Percentiles rank a stretch among this genome's conserved stretches.
These are phyloP conservation scores for Rhynchotus rufescens DNA, from an alignment of 2,797 vertebrate genomes.

Conservation along the genomic window DNA sequence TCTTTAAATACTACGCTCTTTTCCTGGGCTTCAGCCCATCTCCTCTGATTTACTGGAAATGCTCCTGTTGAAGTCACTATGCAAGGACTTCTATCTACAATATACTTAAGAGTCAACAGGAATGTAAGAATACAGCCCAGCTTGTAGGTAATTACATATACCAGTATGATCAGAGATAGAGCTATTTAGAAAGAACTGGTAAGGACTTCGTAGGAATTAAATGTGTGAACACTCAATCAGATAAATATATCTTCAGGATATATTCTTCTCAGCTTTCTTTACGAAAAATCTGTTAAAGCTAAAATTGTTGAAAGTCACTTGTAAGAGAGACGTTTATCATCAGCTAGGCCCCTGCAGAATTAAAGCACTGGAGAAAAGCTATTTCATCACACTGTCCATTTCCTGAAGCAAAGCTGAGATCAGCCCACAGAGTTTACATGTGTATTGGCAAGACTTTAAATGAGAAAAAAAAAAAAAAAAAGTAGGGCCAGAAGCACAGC, in stretches of 20 bases:
- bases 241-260: background rate
- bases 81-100: background rate
- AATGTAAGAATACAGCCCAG: background rate
- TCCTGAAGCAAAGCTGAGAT: background rate
- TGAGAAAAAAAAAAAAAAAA: background rate
- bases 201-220: background rate
- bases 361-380: background rate
- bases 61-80: background rate
- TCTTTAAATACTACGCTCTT: background rate
- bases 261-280: background rate
- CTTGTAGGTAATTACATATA: background rate
- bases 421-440: background rate
- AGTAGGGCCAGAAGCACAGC: conserved; percentile 21
- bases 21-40: background rate
- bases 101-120: accelerated
- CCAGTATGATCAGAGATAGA: background rate
- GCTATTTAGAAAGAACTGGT: background rate
- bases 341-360: background rate
- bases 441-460: conserved; percentile 9
- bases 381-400: background rate
- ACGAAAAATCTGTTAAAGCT: background rate
- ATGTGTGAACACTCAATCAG: background rate
- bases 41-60: conserved; percentile 8
- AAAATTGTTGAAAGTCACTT: background rate
- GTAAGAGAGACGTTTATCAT: background rate